These are phyloP conservation scores for Homarus gammarus DNA, from an alignment of 2,888 invertebrate species.

Conservation along the genomic window DNA sequence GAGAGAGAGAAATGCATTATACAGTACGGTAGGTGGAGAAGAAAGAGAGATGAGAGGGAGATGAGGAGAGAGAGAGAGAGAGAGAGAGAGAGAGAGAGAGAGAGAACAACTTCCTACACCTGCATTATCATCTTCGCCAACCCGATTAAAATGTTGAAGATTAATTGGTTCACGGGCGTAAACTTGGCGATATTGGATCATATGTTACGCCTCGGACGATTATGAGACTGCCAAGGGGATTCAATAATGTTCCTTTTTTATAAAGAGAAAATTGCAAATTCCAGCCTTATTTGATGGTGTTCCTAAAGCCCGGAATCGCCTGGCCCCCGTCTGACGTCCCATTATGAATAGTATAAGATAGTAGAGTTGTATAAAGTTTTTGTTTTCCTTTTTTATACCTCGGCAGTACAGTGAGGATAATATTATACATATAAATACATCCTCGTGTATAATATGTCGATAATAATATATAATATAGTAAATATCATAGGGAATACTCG, in stretches of 20 bases:
- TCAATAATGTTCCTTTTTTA: conserved; percentile 31
- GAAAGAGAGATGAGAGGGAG: background rate
- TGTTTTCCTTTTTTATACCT: too few relatives aligned
- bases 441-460: too few relatives aligned
- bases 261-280: background rate
- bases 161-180: conserved; percentile 10
- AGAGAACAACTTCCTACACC: background rate
- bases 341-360: too few relatives aligned
- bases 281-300: conserved; percentile 5
- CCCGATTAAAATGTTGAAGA: conserved; percentile 37
- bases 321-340: background rate
- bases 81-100: conserved; percentile 31
- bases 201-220: conserved; percentile 17
- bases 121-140: background rate
- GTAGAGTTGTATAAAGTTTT: too few relatives aligned
- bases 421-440: too few relatives aligned
- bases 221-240: conserved; percentile 13
- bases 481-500: too few relatives aligned
- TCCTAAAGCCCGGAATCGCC: background rate
- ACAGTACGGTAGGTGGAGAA: background rate
- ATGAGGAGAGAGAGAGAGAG: conserved; percentile 13
- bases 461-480: too few relatives aligned
- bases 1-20: background rate
- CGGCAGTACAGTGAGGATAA: too few relatives aligned
- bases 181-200: conserved; percentile 24